These are phyloP conservation scores for Takifugu bimaculatus DNA, from an alignment of 2,113 vertebrate genomes.

Conservation along the genomic window DNA sequence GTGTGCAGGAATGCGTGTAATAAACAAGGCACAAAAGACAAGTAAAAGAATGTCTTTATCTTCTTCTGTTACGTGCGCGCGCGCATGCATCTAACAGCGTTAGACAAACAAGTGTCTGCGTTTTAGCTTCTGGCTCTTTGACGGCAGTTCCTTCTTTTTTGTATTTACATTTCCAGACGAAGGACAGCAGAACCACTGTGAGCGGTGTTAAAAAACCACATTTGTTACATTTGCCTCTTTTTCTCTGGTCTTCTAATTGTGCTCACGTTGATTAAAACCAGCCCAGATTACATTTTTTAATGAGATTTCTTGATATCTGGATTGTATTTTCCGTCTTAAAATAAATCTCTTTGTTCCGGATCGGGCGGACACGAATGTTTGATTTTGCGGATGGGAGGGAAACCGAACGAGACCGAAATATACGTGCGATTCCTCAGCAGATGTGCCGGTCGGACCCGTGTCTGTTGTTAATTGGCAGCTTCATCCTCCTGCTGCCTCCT, in stretches of 20 bases:
- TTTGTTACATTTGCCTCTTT: not conserved
- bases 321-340: not conserved
- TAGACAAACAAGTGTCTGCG: conserved; percentile 33
- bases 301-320: not conserved
- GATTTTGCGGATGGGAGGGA: not conserved
- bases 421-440: no score
- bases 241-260: not conserved
- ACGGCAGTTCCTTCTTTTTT: conserved; percentile 24
- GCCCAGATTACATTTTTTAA: not conserved
- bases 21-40: conserved; percentile 39
- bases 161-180: conserved; percentile 31
- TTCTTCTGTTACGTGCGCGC: conserved; percentile 16
- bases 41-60: conserved; percentile 21
- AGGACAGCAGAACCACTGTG: conserved; percentile 14
- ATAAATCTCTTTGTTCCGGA: not conserved
- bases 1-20: conserved; percentile 40
- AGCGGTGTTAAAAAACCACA: not conserved
- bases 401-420: no score
- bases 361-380: not conserved
- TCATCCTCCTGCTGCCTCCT: no score
- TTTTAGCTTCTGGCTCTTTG: conserved; percentile 37
- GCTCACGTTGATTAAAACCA: not conserved
- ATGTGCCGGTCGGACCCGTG: no score
- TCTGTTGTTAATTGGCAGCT: no score
- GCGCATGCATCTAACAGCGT: conserved; percentile 25